Evolutionary conservation across 1,140 invertebrate genomes (phyloP).

Genomic region (Octopus sinensis): DNA sequence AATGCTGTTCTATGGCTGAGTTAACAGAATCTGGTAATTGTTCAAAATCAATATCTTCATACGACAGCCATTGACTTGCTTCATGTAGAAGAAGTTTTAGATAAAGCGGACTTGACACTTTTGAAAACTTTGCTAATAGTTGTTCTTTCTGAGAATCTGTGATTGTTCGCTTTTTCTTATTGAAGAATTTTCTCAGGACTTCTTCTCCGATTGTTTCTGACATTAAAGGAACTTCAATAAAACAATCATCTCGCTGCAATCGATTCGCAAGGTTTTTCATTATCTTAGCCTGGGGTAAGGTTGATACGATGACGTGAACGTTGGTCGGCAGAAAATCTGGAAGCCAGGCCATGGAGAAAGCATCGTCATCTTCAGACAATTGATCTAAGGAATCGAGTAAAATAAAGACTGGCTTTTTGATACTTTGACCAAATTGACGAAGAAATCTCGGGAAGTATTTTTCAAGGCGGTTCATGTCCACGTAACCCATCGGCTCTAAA

Average conservation of each 20-base stretch:
- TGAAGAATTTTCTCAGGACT: constrained; percentile 41
- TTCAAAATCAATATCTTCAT: constrained; percentile 17
- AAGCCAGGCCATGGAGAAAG: constrained; percentile 49
- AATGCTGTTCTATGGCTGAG: constrained; percentile 42
- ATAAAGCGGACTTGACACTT: constrained; percentile 40
- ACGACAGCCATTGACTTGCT: constrained; percentile 45
- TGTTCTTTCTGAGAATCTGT: constrained; percentile 35
- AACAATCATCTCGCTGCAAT: constrained; percentile 31
- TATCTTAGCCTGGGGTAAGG: constrained; percentile 47
- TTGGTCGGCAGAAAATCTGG: constrained; percentile 44
- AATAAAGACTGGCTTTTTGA: constrained; percentile 46
- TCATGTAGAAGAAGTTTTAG: constrained; percentile 46
- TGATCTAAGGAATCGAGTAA: constrained; percentile 56
- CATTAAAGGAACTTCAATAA: constrained; percentile 37
- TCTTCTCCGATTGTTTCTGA: constrained; percentile 35
- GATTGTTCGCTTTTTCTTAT: constrained; percentile 32
- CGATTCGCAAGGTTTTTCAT: constrained; percentile 39
- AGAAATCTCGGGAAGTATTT: constrained; percentile 39
- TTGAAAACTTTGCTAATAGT: constrained; percentile 33
- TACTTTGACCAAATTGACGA: constrained; percentile 26
- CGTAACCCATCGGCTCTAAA: constrained; percentile 36
- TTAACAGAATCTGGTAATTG: constrained; percentile 31
- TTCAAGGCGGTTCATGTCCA: constrained; percentile 35
- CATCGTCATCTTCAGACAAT: constrained; percentile 37
- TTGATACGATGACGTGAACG: constrained; percentile 69